Base-by-base conservation (phyloP, 2,797 vertebrate genomes). In the Margarornis squamiger region DNA sequence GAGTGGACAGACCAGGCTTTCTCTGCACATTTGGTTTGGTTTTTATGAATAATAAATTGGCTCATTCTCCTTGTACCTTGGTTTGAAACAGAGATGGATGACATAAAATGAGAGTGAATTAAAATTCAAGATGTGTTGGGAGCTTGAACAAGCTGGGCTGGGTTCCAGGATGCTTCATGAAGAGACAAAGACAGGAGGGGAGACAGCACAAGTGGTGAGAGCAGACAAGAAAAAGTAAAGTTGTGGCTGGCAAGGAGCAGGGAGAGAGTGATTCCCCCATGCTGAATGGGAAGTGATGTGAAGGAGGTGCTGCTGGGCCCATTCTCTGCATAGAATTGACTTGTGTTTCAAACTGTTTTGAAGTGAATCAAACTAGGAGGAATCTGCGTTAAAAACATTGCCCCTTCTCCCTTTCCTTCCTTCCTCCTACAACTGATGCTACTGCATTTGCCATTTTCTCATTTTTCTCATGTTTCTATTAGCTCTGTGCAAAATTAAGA, bases 41-140 rank as follows among this genome's bases (percentile, higher is more conserved):
- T 90, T 88, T 21, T 66, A 41, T 57, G 59, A 91, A 86, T 39
- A 89, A 84, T 46, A 94, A 86, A 86, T 91, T 19, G 52, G 22
- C 43, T 88, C 29, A 10, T 92, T 95, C 55, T 76, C 39, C 51
- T 62, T 81, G 70, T 90, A 58, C 55, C 79, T 94, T 90, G 49
- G 55, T 73, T 95, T 90, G 27, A 86, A 93, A 65, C 83, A 86
- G 58, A 90, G 82, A 88, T 17, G 38, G 85, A 94, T 86, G 43
- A 61, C 70, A 93, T 91, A 57, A 94, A 88, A 88, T 78, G 52
- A 72, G 87, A 90, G 19, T 16, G 66, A 79, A 90, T 97, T 94
- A 86, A 90, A 95, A 96, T 96, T 91, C 79, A 76, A 70, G 76
- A 90, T 75, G n/a, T 95, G 70, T 27, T 93, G 83, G 63, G 73